Evolutionary conservation across 1,140 invertebrate genomes (phyloP), one percentile per base, ranked within the genome.

Genomic region (Babylonia areolata): DNA sequence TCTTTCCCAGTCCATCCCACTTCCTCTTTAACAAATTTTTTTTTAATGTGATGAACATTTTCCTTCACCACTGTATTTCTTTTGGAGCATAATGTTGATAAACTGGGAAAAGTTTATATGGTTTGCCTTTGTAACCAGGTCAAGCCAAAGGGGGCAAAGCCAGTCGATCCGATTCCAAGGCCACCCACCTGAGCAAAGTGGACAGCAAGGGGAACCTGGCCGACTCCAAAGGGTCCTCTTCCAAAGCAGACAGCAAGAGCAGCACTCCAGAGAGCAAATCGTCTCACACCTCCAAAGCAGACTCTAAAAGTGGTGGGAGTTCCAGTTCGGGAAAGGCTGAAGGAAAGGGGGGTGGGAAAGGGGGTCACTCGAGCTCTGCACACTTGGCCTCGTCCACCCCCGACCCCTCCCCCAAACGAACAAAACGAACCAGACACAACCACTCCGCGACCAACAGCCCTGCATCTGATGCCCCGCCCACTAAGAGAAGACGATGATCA

Each of bases 391-490:
- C 87, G 58, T 89, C 87, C 58, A 90, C 89, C 11, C 88, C 89
- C 46, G 91, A 91, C n/a, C 91, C 90, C 35, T 91, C 92, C 35
- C 91, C 92, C 28, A 93, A 93, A 64, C 84, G 92, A 54, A 86
- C 87, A 31, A 93, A 93, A 88, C 84, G 92, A 46, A 93, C 92
- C 5, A 80, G 92, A 46, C 85, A 92, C 40, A 89, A 87, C n/a
- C 88, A 90, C 0, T 91, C 92, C 42, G 81, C 88, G 3, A 85
- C 79, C 81, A 86, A 88, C 40, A 92, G 91, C 86, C 91, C 92
- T 35, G 91, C 91, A 9, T 88, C 89, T 51, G 89, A 89, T 17
- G 88, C 91, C 31, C 85, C 88, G n/a, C 28, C 88, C 1, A 73
- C 64, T 1, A 91, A 89, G 86, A 64, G 90, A 35, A 86, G 90